Percentiles rank a stretch among this genome's conserved stretches.
Conservation (phyloP, 1,140 invertebrate species). For the Marisa cornuarietis region DNA sequence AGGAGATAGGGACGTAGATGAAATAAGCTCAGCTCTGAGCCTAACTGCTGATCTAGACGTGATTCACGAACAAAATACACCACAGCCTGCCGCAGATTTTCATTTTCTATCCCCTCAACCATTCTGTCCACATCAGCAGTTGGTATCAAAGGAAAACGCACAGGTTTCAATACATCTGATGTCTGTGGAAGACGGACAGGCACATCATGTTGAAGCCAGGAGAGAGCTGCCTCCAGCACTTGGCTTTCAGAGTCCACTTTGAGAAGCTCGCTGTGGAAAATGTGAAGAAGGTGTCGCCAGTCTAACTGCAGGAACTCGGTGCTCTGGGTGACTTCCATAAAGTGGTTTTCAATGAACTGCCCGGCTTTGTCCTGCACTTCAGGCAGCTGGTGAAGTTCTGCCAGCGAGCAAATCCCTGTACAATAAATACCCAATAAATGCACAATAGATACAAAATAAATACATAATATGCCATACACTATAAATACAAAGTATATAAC, state of each 20-base stretch:
- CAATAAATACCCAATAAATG: not conserved
- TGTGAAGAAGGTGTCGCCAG: slow-evolving; percentile 36
- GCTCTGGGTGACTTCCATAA: slow-evolving; percentile 38
- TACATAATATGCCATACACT: too few species aligned
- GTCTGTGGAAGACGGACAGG: slow-evolving; percentile 26
- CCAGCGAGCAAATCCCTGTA: slow-evolving; percentile 54
- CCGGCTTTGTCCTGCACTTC: slow-evolving; percentile 43
- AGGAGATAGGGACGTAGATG: slow-evolving; percentile 33
- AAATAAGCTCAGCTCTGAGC: slow-evolving; percentile 30
- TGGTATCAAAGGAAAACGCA: slow-evolving; percentile 51
- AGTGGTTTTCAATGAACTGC: slow-evolving; percentile 48
- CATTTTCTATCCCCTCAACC: slow-evolving; percentile 37
- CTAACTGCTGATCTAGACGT: slow-evolving; percentile 28
- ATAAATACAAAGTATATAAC: too few species aligned
- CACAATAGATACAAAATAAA: too few species aligned
- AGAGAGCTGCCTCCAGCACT: slow-evolving; percentile 69
- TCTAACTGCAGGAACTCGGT: slow-evolving; percentile 48
- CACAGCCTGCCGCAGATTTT: slow-evolving; percentile 52
- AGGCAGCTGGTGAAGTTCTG: slow-evolving; percentile 43
- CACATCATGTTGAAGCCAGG: slow-evolving; percentile 49
- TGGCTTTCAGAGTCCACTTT: slow-evolving; percentile 60
- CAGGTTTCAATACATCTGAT: slow-evolving; percentile 43
- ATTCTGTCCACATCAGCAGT: slow-evolving; percentile 38
- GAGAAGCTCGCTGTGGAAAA: slow-evolving; percentile 49
- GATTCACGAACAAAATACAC: slow-evolving; percentile 45